Base-by-base conservation (phyloP, 2,888 invertebrate genomes). In the Melitaea athalia region DNA sequence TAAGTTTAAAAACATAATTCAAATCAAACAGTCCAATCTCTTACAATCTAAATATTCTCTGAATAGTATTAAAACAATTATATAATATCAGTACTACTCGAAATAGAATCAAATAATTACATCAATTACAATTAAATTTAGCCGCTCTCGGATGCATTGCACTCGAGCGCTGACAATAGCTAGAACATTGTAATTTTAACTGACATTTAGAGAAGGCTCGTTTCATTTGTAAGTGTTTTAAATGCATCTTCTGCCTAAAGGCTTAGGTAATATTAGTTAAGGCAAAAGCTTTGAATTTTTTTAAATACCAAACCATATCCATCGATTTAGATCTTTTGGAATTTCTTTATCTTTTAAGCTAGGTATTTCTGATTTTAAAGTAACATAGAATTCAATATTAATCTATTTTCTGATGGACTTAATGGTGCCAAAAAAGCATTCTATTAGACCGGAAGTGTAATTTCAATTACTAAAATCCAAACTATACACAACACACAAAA, bases 151-250 rank as follows among this genome's bases (percentile, higher is more conserved):
- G 42, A 15, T 38, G 42, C 57, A 57, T 10, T 60, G 38, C 53
- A 55, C 33, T 66, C 47, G 17, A 67, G 55, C 55, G 31, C 43
- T 14, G 45, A 60, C 52, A 53, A 53, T 65, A 5, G 38, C 0
- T 38, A 45, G 31, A 49, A 45, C 60, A 38, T 62, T 57, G 53
- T 42, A 49, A 62, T 62, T 55, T 57, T 67, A 53, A 67, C 60
- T 62, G 55, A 67, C 55, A 62, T 57, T 59, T 55, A 53, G 38
- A 55, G 24, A 3, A n/a, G 55, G 42, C 49, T 55, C 61, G 61
- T 61, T 61, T 61, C 47, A 38, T 60, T 17, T 53, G 38, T 52
- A 15, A 52, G 31, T 61, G 53, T 66, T 55, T 61, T 5, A 12
- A 31, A 53, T 31, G 11, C 53, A 31, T 14, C 24, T 53, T 0